Percentiles rank a stretch among this genome's conserved stretches.
Conservation (phyloP, 1,140 invertebrate species). For the Aphidius gifuensis region DNA sequence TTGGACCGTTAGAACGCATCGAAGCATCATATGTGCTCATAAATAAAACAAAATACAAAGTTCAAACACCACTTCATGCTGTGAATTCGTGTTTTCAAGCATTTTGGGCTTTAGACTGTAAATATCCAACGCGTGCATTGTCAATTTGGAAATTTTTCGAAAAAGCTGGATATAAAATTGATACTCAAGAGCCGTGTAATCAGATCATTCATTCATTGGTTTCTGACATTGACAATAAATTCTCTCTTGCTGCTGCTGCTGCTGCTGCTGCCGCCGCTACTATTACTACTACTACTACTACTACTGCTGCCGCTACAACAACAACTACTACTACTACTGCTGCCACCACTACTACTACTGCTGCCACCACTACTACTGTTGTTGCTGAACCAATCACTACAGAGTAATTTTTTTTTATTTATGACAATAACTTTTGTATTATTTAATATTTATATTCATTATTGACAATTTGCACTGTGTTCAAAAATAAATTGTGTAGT, state of each 20-base stretch:
- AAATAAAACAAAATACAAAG: background rate
- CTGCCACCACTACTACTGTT: background rate
- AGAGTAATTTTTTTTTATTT: no score
- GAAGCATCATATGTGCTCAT: slow-evolving; percentile 1
- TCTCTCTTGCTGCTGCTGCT: no score
- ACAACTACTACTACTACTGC: background rate
- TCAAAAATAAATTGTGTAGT: no score
- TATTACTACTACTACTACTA: background rate
- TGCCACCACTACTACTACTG: background rate
- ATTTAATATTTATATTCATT: no score
- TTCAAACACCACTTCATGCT: slow-evolving; percentile 3
- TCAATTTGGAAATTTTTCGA: slow-evolving; percentile 5
- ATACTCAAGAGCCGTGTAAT: background rate
- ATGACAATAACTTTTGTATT: no score
- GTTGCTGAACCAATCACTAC: no score
- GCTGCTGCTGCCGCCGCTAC: no score
- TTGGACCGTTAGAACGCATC: background rate
- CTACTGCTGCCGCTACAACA: background rate
- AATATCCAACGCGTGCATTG: background rate
- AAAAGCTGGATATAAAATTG: background rate
- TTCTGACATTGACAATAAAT: no score
- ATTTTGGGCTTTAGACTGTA: background rate
- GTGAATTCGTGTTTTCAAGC: background rate
- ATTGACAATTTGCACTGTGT: no score
- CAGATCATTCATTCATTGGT: background rate